Conservation (phyloP, 2,113 vertebrate species). For the Cyanoliseus patagonus region DNA sequence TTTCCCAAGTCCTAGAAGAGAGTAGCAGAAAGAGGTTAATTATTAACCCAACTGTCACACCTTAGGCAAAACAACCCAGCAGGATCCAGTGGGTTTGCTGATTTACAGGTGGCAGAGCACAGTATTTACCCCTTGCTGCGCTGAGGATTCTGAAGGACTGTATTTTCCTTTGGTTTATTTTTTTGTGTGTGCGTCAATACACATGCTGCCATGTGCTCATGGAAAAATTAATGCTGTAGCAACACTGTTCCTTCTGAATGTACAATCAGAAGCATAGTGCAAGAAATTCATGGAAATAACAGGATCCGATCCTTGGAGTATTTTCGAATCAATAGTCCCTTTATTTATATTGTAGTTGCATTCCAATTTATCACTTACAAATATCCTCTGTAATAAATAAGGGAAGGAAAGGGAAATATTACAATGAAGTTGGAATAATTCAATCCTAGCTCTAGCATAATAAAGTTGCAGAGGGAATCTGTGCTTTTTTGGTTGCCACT, state of each 20-base stretch:
- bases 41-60: background rate
- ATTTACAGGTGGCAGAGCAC: background rate
- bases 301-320: background rate
- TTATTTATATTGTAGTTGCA: constrained; percentile 5
- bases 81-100: background rate
- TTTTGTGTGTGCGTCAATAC: background rate
- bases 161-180: background rate
- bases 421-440: constrained; percentile 38
- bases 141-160: background rate
- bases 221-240: constrained; percentile 46
- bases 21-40: background rate
- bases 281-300: background rate
- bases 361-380: constrained; percentile 53
- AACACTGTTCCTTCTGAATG: background rate
- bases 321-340: background rate
- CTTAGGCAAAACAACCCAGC: background rate
- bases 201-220: background rate
- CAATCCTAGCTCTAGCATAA: constrained; percentile 27
- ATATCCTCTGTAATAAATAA: constrained; percentile 52
- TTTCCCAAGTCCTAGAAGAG: background rate
- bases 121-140: background rate
- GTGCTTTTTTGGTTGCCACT: constrained; percentile 58
- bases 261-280: background rate
- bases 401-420: constrained; percentile 12
- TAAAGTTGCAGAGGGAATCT: constrained; percentile 67